Percentiles rank a stretch among this genome's conserved stretches.
These are phyloP conservation scores for Dicyrtoma fusca DNA, from an alignment of 2,888 invertebrate species.

Conservation along the genomic window DNA sequence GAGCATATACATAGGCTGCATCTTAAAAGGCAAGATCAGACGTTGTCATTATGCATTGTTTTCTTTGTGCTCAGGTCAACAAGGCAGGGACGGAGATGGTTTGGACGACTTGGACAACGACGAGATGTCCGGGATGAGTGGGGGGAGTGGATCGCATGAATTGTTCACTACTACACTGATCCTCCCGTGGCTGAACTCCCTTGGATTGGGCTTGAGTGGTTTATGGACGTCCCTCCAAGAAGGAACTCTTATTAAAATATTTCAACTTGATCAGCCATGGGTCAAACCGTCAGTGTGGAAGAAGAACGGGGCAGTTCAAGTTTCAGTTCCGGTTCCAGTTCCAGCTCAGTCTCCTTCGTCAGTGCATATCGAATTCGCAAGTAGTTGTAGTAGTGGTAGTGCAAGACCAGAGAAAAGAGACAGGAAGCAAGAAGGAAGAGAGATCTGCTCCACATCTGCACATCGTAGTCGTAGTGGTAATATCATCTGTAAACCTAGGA, in stretches of 20 bases:
- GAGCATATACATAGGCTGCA: no score
- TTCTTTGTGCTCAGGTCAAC: conserved; percentile 42
- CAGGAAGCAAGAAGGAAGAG: no score
- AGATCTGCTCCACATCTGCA: no score
- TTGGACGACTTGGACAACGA: conserved; percentile 48
- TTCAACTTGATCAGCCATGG: no score
- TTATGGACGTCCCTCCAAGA: conserved; percentile 20
- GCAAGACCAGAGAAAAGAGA: no score
- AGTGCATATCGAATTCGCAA: conserved; percentile 22
- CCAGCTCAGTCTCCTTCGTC: neutral
- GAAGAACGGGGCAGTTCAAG: neutral
- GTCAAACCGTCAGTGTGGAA: no score
- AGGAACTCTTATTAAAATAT: neutral
- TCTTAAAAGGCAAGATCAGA: neutral
- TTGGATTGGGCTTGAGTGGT: conserved; percentile 10
- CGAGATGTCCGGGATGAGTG: conserved; percentile 37
- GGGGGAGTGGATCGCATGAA: neutral
- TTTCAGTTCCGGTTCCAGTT: neutral
- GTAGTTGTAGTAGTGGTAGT: neutral
- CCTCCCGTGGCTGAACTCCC: neutral
- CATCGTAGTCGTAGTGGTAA: no score
- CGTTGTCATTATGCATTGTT: neutral
- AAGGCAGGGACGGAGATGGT: conserved; percentile 18
- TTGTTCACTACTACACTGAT: conserved; percentile 3
- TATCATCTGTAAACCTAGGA: no score